phyloP scores from a whole-genome alignment of 1,140 invertebrate genomes.

The Pseudomyrmex pallidus region DNA sequence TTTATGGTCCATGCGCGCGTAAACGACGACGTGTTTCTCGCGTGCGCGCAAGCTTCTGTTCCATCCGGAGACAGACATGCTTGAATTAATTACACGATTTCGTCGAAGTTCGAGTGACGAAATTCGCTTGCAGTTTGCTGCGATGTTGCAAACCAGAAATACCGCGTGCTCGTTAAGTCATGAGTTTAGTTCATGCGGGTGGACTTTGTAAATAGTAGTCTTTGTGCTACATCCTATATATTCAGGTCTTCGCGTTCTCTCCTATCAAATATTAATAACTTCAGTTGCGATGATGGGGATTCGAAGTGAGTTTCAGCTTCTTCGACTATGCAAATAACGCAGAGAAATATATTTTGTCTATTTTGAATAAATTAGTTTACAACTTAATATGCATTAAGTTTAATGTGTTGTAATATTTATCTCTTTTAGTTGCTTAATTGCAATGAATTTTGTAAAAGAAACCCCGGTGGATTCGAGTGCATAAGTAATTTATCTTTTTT shows the following conservation, averaged over 20 bases:
- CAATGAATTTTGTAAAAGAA: too few species aligned
- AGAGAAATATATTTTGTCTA: background rate
- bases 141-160: background rate
- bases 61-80: background rate
- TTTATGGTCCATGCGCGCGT: background rate
- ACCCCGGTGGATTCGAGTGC: too few species aligned
- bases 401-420: too few species aligned
- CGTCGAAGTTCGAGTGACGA: conserved; percentile 24
- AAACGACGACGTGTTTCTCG: background rate
- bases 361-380: too few species aligned
- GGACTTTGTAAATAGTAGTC: background rate
- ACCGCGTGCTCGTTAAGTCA: conserved; percentile 15
- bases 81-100: conserved; percentile 31
- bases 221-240: background rate
- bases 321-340: background rate
- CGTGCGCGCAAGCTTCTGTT: background rate
- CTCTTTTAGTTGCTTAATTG: background rate
- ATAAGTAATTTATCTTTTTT: too few species aligned
- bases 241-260: background rate
- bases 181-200: conserved; percentile 14
- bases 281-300: background rate
- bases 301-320: background rate
- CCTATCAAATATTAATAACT: background rate
- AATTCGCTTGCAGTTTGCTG: conserved; percentile 20
- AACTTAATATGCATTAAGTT: too few species aligned